Evolutionary conservation across 2,113 vertebrate genomes (phyloP).

Genomic region (Symphodus melops): DNA sequence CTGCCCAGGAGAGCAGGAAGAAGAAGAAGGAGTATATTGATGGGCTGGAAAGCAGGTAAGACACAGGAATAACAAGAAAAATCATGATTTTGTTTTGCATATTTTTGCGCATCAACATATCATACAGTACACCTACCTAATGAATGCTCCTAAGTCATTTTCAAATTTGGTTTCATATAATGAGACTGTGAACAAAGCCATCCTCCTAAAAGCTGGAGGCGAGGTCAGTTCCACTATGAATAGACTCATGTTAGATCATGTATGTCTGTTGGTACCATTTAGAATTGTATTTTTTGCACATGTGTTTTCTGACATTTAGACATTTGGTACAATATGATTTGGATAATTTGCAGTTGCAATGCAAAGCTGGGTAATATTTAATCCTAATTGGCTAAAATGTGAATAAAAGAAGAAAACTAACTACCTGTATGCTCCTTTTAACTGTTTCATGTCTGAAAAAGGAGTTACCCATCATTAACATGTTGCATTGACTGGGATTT

Average conservation of each 20-base stretch:
- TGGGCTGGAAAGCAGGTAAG: conserved; percentile 90
- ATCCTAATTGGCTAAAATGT: not conserved
- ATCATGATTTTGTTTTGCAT: not conserved
- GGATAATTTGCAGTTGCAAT: not conserved
- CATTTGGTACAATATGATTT: not conserved
- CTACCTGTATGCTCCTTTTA: not conserved
- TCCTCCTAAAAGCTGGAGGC: too few species aligned
- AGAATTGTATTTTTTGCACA: too few species aligned
- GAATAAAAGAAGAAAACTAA: not conserved
- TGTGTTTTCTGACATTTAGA: not conserved
- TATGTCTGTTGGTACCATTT: too few species aligned
- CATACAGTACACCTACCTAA: not conserved
- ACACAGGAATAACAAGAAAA: not conserved
- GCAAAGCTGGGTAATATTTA: too few species aligned
- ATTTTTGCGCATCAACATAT: conserved; percentile 5
- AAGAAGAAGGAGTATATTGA: conserved; percentile 98
- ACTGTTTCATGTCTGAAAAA: not conserved
- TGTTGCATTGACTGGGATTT: too few species aligned
- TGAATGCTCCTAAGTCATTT: not conserved
- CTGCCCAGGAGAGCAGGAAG: conserved; percentile 95
- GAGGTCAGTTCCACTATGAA: too few species aligned
- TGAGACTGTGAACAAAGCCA: too few species aligned
- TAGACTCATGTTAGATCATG: too few species aligned
- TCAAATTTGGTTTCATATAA: too few species aligned
- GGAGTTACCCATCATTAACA: not conserved